These are phyloP conservation scores for Sminthurides bifidus DNA, from an alignment of 1,140 invertebrate genomes.

Conservation along the genomic window DNA sequence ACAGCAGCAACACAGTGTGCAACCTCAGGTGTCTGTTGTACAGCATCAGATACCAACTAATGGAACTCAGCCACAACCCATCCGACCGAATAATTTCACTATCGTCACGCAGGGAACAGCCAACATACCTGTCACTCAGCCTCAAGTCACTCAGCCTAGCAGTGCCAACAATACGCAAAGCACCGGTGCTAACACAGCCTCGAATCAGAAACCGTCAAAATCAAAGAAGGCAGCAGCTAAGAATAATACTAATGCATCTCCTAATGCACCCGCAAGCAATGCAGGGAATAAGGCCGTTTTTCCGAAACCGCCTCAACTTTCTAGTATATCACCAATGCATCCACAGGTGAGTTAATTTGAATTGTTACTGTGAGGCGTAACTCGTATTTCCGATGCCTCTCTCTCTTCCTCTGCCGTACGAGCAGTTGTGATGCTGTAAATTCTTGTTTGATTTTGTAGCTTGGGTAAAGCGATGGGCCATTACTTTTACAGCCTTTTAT, in stretches of 20 bases:
- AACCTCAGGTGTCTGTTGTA: conserved; percentile 2
- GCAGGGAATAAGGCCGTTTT: conserved; percentile 29
- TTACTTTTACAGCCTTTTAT: no score
- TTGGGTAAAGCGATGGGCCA: no score
- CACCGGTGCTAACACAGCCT: neutral
- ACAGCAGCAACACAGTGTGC: conserved; percentile 4
- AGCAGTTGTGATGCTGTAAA: no score
- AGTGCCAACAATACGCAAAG: neutral
- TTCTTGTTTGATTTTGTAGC: no score
- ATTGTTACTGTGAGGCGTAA: neutral
- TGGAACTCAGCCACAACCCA: conserved; percentile 33
- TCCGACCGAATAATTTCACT: conserved; percentile 27
- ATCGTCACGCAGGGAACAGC: conserved; percentile 5
- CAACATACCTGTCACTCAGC: neutral
- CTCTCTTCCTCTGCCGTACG: no score
- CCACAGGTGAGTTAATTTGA: conserved; percentile 23
- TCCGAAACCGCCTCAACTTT: conserved; percentile 32
- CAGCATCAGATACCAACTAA: conserved; percentile 15
- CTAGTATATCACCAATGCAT: conserved; percentile 35
- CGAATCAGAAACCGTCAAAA: conserved; percentile 18
- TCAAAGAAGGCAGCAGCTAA: conserved; percentile 22
- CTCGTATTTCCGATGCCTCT: no score
- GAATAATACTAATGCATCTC: conserved; percentile 11
- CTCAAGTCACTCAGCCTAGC: neutral
- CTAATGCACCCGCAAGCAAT: conserved; percentile 8